phyloP scores from a whole-genome alignment of 1,140 invertebrate genomes.

The Camponotus pennsylvanicus region DNA sequence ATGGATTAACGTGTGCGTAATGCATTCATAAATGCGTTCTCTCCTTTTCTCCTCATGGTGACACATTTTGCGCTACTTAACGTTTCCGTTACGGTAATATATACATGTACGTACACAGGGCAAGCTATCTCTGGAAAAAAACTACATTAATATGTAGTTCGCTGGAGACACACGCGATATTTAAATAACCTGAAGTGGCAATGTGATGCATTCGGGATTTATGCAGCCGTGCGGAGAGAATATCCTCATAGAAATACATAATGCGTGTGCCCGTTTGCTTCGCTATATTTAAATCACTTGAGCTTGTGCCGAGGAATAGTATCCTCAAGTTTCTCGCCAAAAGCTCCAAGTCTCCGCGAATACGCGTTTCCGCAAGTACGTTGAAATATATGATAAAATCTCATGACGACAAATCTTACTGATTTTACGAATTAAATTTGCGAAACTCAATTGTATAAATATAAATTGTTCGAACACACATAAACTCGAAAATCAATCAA shows the following conservation, averaged over 20 bases:
- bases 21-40: conserved; percentile 25
- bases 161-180: conserved; percentile 15
- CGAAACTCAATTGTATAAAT: conserved; percentile 1
- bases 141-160: conserved; percentile 38
- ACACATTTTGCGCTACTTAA: conserved; percentile 38
- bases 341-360: background rate
- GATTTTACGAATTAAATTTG: background rate
- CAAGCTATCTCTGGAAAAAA: conserved; percentile 14
- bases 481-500: conserved; percentile 22
- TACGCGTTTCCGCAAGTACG: background rate
- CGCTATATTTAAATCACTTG: conserved; percentile 46
- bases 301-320: background rate
- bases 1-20: conserved; percentile 6
- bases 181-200: conserved; percentile 27
- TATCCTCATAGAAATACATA: background rate
- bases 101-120: background rate
- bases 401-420: background rate
- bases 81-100: background rate
- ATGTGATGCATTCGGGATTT: conserved; percentile 34
- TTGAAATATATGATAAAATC: conserved; percentile 35
- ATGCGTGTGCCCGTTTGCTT: conserved; percentile 9
- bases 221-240: background rate
- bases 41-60: background rate
- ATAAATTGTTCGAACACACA: conserved; percentile 1
- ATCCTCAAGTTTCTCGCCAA: conserved; percentile 3